Base-by-base conservation (phyloP, 2,888 invertebrate genomes). In the Eupithecia subumbrata region DNA sequence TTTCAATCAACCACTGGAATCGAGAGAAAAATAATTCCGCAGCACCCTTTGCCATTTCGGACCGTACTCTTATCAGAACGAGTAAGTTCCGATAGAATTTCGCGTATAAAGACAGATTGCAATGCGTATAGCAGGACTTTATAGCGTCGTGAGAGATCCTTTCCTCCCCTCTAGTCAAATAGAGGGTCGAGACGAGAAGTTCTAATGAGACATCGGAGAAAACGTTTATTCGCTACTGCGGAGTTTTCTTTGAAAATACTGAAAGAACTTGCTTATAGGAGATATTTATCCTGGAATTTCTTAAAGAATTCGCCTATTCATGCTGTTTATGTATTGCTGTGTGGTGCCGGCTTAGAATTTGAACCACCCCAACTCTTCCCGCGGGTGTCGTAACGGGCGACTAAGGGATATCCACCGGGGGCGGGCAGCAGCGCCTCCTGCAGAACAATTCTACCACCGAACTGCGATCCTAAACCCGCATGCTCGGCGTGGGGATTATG, bases 91-190 rank as follows among this genome's bases (percentile, higher is more conserved):
- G 45, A 64, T 43, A 43, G 25, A 63, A 71, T 34, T 22, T 72
- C 43, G 56, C 60, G 67, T 45, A 43, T 56, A 70, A 71, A 73
- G 73, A 71, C 68, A 48, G 68, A 76, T 60, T 73, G 67, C 67
- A 75, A n/a, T 60, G 71, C 67, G 40, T 48, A 67, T 11, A 30
- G 67, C 67, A 30, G 40, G 11, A 70, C 67, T 66, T 73, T 66
- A 72, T 64, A 67, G 56, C 72, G 45, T 45, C 67, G 60, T 68
- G 34, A 72, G 40, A 37, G 43, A 72, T 60, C 70, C 70, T 22
- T 45, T 43, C 68, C 1, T 1, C 68, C 52, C 45, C 70, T 71
- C 34, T 74, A 56, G 40, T 71, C 67, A 70, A 75, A 74, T 66
- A 74, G 66, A 40, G 63, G 66, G 70, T n/a, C n/a, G n/a, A n/a